Evolutionary conservation across 2,888 invertebrate genomes (phyloP).

Genomic region (Stramonita haemastoma): DNA sequence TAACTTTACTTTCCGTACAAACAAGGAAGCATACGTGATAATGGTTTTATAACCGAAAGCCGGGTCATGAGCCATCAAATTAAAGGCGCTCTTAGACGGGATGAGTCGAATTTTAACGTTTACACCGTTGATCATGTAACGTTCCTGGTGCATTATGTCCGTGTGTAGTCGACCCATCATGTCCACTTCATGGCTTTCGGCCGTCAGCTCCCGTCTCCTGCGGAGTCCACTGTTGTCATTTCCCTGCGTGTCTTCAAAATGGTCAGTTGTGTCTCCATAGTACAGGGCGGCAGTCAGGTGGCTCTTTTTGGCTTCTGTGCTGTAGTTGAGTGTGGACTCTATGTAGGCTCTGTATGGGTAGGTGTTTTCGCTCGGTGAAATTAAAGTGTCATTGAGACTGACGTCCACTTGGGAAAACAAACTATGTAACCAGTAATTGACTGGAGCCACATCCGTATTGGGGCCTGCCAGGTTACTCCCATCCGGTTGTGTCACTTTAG

Average conservation of each 20-base stretch:
- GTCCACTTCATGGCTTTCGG: slow-evolving; percentile 1
- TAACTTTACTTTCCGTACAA: neutral
- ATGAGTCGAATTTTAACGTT: slow-evolving; percentile 5
- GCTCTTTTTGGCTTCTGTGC: slow-evolving; percentile 11
- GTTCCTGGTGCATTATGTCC: slow-evolving; percentile 15
- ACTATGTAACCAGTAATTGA: neutral
- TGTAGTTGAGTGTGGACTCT: neutral
- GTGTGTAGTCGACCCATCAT: slow-evolving; percentile 10
- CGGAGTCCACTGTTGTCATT: neutral
- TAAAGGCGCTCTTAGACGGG: neutral
- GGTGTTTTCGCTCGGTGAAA: slow-evolving; percentile 2
- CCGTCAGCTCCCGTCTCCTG: neutral
- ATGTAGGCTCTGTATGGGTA: neutral
- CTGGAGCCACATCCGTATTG: neutral
- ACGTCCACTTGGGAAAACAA: neutral
- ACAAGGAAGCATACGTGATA: slow-evolving; percentile 7
- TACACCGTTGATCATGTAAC: slow-evolving; percentile 16
- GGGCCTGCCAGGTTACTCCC: too few relatives aligned
- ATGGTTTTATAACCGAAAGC: neutral
- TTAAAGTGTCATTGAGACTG: neutral
- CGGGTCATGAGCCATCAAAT: slow-evolving; percentile 6
- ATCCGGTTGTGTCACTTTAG: neutral
- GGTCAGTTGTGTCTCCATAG: neutral
- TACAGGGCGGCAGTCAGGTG: neutral
- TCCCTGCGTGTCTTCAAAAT: neutral